A percentile compares a stretch with the other conserved stretches of the same genome.
Conservation (phyloP, 2,113 vertebrate genomes). For the Odobenus rosmarus region DNA sequence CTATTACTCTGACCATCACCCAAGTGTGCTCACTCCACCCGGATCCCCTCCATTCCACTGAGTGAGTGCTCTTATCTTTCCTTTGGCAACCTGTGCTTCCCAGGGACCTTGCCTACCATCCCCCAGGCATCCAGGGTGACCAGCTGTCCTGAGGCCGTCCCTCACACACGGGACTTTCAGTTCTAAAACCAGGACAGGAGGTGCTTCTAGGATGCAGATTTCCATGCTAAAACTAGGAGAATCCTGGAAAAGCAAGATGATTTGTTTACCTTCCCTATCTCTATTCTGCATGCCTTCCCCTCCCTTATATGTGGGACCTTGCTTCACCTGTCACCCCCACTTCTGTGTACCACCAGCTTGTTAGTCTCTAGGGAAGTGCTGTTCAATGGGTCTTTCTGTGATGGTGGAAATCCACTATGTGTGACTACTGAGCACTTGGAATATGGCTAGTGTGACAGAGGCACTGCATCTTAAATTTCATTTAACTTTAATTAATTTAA, state of each 20-base stretch:
- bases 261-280: background rate
- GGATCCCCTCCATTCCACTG: fast-evolving
- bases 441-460: background rate
- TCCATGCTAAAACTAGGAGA: background rate
- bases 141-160: background rate
- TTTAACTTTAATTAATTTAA: background rate
- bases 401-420: background rate
- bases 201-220: too few species aligned
- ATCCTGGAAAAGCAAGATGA: background rate
- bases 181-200: background rate
- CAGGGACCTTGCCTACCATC: background rate
- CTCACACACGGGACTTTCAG: background rate
- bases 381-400: background rate
- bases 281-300: too few species aligned
- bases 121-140: background rate
- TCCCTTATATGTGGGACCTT: too few species aligned
- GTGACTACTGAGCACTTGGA: background rate
- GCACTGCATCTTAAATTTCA: background rate
- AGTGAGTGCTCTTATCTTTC: background rate
- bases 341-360: background rate
- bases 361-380: background rate
- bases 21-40: fast-evolving
- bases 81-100: background rate
- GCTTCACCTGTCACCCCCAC: too few species aligned
- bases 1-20: fast-evolving